Evolutionary conservation across 2,113 vertebrate genomes (phyloP).

Genomic region (Talpa occidentalis): DNA sequence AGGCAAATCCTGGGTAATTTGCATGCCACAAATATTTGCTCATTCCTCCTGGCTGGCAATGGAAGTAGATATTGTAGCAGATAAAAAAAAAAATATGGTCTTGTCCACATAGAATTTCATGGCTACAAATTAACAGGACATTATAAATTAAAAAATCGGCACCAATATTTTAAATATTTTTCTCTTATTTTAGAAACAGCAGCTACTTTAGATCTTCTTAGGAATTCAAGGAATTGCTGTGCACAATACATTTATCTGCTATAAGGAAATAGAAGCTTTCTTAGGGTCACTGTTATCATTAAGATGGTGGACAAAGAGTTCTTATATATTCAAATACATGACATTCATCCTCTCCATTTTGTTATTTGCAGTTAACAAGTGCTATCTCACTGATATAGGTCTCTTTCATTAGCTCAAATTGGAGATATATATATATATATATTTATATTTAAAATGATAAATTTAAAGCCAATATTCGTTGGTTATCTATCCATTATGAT

Average conservation of each 20-base stretch:
- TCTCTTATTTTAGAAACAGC: not conserved
- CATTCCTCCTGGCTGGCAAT: slow-evolving; percentile 24
- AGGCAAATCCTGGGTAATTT: slow-evolving; percentile 42
- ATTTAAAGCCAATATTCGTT: not conserved
- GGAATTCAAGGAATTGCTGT: not conserved
- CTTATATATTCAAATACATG: not conserved
- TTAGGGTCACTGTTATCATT: not conserved
- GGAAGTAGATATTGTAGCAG: not conserved
- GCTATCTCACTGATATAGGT: not conserved
- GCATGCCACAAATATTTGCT: slow-evolving; percentile 14
- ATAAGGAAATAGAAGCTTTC: not conserved
- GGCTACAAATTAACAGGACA: not conserved
- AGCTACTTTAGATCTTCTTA: not conserved
- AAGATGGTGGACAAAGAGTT: not conserved
- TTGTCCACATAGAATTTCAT: not conserved
- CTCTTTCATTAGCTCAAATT: not conserved
- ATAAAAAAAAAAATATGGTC: not conserved
- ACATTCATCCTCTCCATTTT: not conserved
- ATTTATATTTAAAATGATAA: too few species aligned
- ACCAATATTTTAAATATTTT: not conserved
- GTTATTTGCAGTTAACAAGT: not conserved
- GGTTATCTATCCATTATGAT: not conserved
- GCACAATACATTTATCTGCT: not conserved
- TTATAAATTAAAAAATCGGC: slow-evolving; percentile 3
- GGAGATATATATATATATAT: not conserved